Percentiles rank a stretch among this genome's conserved stretches.
These are phyloP conservation scores for Drusus annulatus DNA, from an alignment of 1,140 invertebrate genomes.

Conservation along the genomic window DNA sequence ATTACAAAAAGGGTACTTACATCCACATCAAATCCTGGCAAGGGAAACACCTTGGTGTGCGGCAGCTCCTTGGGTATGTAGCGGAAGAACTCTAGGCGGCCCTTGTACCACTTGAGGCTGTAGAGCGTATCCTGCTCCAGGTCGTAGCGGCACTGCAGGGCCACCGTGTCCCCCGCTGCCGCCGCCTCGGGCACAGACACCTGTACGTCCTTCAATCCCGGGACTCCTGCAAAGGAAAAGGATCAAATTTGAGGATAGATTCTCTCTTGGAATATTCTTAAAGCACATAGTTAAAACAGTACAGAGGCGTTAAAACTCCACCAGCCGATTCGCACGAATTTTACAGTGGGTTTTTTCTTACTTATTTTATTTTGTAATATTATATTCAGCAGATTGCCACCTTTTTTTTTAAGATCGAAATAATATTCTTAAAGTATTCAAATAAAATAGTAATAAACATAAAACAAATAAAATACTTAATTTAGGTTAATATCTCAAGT, in stretches of 20 bases:
- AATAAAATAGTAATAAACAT: too few species aligned
- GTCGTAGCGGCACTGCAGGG: constrained; percentile 75
- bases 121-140: constrained; percentile 79
- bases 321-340: too few species aligned
- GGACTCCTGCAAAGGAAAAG: constrained; percentile 47
- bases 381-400: too few species aligned
- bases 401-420: too few species aligned
- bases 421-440: too few species aligned
- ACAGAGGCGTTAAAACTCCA: too few species aligned
- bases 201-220: constrained; percentile 67
- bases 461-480: too few species aligned
- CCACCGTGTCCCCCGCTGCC: constrained; percentile 72
- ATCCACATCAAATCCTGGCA: constrained; percentile 74
- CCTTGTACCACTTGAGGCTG: constrained; percentile 89
- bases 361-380: too few species aligned
- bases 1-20: constrained; percentile 62
- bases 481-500: too few species aligned
- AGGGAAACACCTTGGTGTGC: constrained; percentile 73
- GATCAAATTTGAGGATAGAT: background rate
- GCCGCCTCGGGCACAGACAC: constrained; percentile 77
- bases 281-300: too few species aligned
- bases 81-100: constrained; percentile 79
- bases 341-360: too few species aligned
- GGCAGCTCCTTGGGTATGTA: constrained; percentile 78
- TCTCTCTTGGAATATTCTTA: too few species aligned